Evolutionary conservation across 2,113 vertebrate genomes (phyloP).

Genomic region (Eretmodus cyanostictus): DNA sequence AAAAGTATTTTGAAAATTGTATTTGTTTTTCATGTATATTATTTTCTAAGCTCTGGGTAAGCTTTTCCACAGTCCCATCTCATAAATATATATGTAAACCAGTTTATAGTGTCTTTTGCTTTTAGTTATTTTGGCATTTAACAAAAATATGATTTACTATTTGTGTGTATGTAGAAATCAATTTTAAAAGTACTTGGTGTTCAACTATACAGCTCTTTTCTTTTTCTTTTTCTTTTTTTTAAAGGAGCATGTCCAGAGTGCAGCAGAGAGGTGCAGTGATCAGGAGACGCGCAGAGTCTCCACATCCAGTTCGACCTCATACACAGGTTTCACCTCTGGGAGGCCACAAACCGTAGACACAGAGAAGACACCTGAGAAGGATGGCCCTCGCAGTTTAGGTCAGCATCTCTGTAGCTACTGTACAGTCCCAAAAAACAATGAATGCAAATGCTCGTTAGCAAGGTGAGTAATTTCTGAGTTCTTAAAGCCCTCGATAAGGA

Average conservation of each 20-base stretch:
- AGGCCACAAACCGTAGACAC: constrained; percentile 55
- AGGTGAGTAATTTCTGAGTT: not conserved
- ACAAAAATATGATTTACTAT: not conserved
- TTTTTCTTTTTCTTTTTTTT: not conserved
- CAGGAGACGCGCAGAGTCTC: constrained; percentile 14
- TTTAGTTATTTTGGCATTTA: not conserved
- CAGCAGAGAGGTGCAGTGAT: constrained; percentile 24
- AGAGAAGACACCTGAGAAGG: not conserved
- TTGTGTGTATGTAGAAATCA: not conserved
- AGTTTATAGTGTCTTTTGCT: not conserved
- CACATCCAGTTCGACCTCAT: constrained; percentile 15
- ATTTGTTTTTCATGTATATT: not conserved
- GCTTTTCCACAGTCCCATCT: not conserved
- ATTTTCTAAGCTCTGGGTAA: not conserved
- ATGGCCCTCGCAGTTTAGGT: constrained; percentile 67
- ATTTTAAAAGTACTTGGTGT: not conserved
- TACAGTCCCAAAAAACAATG: not conserved
- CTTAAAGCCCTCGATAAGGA: not conserved
- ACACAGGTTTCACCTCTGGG: constrained; percentile 12
- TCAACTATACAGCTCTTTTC: not conserved
- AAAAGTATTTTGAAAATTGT: not conserved
- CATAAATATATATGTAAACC: not conserved
- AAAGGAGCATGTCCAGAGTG: constrained; percentile 74
- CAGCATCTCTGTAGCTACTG: not conserved
- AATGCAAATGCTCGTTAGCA: not conserved